Conservation (phyloP, 2,113 vertebrate species). For the Zootoca vivipara region DNA sequence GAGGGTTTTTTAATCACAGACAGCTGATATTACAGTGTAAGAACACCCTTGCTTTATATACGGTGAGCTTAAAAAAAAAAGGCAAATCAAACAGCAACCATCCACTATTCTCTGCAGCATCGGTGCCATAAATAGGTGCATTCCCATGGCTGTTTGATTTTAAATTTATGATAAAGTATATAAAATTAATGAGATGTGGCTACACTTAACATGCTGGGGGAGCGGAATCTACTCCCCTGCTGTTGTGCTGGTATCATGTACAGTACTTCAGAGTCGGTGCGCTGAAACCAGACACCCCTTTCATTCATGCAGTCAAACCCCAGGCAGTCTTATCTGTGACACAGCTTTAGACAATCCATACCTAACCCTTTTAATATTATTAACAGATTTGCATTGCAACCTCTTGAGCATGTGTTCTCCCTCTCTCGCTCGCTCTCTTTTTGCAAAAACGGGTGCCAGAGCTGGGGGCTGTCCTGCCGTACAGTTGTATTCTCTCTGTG, state of each 20-base stretch:
- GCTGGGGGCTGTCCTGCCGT: conserved; percentile 72
- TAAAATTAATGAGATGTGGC: conserved; percentile 49
- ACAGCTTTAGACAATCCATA: conserved; percentile 28
- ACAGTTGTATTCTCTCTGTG: conserved; percentile 75
- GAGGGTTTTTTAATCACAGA: conserved; percentile 31
- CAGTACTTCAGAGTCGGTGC: conserved; percentile 41
- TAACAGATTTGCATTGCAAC: conserved; percentile 20
- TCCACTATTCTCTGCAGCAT: conserved; percentile 37
- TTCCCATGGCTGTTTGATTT: conserved; percentile 31
- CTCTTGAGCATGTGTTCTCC: neutral
- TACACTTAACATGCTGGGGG: neutral
- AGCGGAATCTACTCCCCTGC: conserved; percentile 54
- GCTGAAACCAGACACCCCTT: conserved; percentile 53
- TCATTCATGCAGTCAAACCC: conserved; percentile 29
- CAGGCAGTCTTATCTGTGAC: conserved; percentile 43
- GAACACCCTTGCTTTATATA: conserved; percentile 40
- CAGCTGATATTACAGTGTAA: conserved; percentile 37
- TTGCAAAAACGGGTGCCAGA: conserved; percentile 29
- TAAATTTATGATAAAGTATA: conserved; percentile 48
- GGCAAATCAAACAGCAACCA: conserved; percentile 33
- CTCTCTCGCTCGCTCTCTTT: neutral
- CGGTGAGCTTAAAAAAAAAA: conserved; percentile 30
- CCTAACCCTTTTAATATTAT: conserved; percentile 3
- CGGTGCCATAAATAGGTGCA: conserved; percentile 41
- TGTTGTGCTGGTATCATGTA: conserved; percentile 9